Evolutionary conservation across 2,797 vertebrate species (phyloP).

Genomic region (Pteronotus mesoamericanus): DNA sequence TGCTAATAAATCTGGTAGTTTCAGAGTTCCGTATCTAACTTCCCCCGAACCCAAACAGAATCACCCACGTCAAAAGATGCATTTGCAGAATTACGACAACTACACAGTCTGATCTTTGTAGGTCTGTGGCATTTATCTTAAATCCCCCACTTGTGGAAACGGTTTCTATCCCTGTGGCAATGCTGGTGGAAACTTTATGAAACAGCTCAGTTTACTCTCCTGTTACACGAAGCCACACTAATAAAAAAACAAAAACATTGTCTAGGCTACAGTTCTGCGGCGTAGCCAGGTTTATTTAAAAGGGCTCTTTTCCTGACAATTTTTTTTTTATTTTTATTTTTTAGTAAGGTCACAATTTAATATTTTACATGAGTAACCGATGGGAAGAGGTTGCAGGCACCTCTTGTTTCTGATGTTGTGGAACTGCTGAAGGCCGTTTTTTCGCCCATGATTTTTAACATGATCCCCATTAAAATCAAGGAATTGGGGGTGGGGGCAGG

Average conservation of each 20-base stretch:
- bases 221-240: not conserved
- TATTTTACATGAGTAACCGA: not conserved
- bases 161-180: not conserved
- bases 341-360: conserved; percentile 18
- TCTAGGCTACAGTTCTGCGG: not conserved
- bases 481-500: not conserved
- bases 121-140: not conserved
- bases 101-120: not conserved
- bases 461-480: not conserved
- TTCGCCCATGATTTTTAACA: not conserved
- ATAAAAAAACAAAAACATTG: not conserved
- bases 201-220: not conserved
- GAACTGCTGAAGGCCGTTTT: not conserved
- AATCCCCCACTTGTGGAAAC: not conserved
- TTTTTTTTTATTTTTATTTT: not conserved
- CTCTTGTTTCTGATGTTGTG: not conserved
- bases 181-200: not conserved
- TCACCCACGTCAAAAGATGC: not conserved
- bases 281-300: not conserved
- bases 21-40: not conserved
- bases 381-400: not conserved
- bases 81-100: not conserved
- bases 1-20: not conserved
- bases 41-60: not conserved
- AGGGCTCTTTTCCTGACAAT: not conserved